Evolutionary conservation across 2,888 invertebrate species (phyloP).

Genomic region (Drosophila pseudotalamancana): DNA sequence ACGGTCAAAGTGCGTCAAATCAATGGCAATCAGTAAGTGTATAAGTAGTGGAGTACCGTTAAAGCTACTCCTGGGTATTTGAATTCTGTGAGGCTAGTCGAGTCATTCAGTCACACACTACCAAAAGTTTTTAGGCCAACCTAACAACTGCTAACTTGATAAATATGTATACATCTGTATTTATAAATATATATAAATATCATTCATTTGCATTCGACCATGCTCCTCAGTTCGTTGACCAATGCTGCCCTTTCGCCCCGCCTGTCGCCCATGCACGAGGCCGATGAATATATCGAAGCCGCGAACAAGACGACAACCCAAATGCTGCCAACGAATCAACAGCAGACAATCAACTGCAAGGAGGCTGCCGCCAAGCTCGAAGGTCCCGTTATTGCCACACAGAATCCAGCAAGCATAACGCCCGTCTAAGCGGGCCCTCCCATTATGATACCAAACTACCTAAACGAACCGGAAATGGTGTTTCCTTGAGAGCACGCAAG

Average conservation of each 20-base stretch:
- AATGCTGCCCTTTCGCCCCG: conserved; percentile 83
- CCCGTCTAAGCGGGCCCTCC: conserved; percentile 61
- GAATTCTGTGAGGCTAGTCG: conserved; percentile 28
- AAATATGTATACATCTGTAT: background rate
- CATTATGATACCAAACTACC: conserved; percentile 29
- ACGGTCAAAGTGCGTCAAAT: conserved; percentile 83
- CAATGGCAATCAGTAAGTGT: conserved; percentile 83
- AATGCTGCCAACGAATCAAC: conserved; percentile 19
- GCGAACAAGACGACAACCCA: conserved; percentile 31
- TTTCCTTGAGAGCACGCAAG: conserved; percentile 7
- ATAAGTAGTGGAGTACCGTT: conserved; percentile 6
- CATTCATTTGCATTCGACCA: conserved; percentile 61
- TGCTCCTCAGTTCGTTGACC: conserved; percentile 61
- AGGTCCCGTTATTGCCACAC: conserved; percentile 34
- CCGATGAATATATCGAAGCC: conserved; percentile 86
- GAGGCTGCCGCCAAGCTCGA: conserved; percentile 61
- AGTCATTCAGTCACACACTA: conserved; percentile 12
- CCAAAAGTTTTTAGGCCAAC: conserved; percentile 6
- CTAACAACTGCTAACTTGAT: background rate
- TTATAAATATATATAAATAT: conserved; percentile 34
- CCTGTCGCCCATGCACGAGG: conserved; percentile 94
- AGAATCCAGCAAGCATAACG: conserved; percentile 69
- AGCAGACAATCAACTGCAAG: conserved; percentile 52
- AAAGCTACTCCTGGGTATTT: background rate
- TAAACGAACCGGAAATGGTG: conserved; percentile 1